phyloP scores from a whole-genome alignment of 37 sponge, comb jelly and placozoan genomes.

The Diacarnus erythraeanus region DNA sequence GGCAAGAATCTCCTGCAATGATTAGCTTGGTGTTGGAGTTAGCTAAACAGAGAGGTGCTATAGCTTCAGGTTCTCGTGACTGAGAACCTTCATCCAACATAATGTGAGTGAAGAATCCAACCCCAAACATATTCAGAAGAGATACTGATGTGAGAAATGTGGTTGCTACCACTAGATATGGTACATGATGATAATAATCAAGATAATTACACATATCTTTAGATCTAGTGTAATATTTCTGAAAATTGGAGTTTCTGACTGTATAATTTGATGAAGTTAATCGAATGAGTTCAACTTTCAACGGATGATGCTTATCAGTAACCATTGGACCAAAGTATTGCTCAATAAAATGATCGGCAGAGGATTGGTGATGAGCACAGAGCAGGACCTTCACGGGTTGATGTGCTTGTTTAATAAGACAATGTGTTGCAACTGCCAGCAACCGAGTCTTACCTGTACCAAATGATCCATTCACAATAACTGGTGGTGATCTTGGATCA shows the following conservation, averaged over 20 bases:
- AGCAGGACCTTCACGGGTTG: constrained; percentile 40
- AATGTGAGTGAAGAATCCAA: constrained; percentile 78
- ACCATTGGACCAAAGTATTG: constrained; percentile 55
- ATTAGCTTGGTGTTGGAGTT: constrained; percentile 53
- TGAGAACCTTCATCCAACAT: constrained; percentile 85
- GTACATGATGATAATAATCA: not conserved
- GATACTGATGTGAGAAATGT: constrained; percentile 44
- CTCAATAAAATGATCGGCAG: constrained; percentile 51
- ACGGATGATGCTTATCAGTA: not conserved
- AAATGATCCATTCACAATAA: constrained; percentile 67
- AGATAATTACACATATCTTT: no score
- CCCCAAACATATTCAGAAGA: not conserved
- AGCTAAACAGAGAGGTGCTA: constrained; percentile 67
- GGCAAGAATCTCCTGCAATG: constrained; percentile 74
- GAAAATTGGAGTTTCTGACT: not conserved
- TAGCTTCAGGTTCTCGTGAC: constrained; percentile 62
- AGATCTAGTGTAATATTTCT: not conserved
- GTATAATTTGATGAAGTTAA: not conserved
- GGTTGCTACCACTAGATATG: constrained; percentile 38
- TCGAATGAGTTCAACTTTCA: constrained; percentile 5
- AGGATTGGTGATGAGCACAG: constrained; percentile 67
- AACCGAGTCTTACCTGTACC: constrained; percentile 80
- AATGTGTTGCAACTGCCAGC: constrained; percentile 37
- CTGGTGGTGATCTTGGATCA: constrained; percentile 34
- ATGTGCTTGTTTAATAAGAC: not conserved